Conservation (phyloP, 2,888 invertebrate genomes). For the Tipula vernalis region DNA sequence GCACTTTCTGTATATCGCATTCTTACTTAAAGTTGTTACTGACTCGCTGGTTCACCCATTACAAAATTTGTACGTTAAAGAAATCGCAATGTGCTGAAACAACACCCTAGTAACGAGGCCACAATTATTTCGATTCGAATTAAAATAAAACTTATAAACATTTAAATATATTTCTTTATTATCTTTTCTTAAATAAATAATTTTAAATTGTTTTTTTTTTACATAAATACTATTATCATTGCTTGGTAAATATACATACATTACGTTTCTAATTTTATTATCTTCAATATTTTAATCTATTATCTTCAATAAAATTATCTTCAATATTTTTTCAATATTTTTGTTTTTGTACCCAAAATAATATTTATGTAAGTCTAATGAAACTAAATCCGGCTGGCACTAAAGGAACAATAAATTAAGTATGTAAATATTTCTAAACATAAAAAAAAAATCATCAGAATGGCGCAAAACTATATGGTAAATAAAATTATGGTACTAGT, state of each 20-base stretch:
- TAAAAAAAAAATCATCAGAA: neutral
- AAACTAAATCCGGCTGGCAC: neutral
- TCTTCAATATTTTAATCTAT: neutral
- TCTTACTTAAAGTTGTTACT: no score
- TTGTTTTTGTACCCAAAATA: neutral
- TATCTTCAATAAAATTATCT: neutral
- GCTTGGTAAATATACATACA: neutral
- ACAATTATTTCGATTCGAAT: no score
- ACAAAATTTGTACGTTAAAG: no score
- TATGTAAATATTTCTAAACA: neutral
- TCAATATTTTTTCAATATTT: neutral
- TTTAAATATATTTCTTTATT: neutral
- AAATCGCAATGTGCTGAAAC: no score
- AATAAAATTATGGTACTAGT: neutral
- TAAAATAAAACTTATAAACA: neutral
- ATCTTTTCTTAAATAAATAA: neutral
- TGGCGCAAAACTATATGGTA: neutral
- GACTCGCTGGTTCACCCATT: no score
- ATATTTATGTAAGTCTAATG: neutral
- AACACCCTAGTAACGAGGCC: no score
- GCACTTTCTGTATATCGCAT: no score
- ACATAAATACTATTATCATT: neutral
- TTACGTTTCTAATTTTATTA: neutral
- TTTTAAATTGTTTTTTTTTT: neutral
- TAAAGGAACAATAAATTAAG: neutral